Conservation (phyloP, 2,113 vertebrate species). For the Hyla sarda region DNA sequence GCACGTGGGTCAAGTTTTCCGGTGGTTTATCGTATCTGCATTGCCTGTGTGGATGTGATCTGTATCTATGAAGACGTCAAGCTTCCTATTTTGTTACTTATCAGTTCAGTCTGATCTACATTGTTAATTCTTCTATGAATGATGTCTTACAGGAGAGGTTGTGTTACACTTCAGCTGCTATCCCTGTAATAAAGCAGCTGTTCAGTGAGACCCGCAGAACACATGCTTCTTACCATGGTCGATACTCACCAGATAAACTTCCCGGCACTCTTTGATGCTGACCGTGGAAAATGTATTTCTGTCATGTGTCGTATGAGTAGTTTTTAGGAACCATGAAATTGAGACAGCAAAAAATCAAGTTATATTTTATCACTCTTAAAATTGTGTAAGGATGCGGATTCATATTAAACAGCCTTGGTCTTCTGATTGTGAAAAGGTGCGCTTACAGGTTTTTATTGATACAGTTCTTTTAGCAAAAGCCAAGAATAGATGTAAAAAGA, state of each 20-base stretch:
- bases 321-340: not conserved
- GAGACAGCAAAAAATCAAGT: not conserved
- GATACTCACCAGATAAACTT: not conserved
- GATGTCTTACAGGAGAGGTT: not conserved
- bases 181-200: constrained; percentile 7
- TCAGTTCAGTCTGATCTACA: not conserved
- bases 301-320: not conserved
- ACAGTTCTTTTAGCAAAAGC: too few species aligned
- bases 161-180: not conserved
- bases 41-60: too few species aligned
- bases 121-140: constrained; percentile 28
- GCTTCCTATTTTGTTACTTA: not conserved
- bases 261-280: not conserved
- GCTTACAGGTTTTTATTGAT: too few species aligned
- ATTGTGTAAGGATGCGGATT: too few species aligned
- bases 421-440: too few species aligned
- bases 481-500: too few species aligned
- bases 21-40: too few species aligned
- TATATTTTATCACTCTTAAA: not conserved
- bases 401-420: too few species aligned
- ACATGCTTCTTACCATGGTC: not conserved
- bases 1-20: too few species aligned
- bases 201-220: not conserved
- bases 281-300: not conserved
- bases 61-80: too few species aligned